Percentiles rank a stretch among this genome's conserved stretches.
phyloP scores from a whole-genome alignment of 1,140 invertebrate species.

The Delia radicum region DNA sequence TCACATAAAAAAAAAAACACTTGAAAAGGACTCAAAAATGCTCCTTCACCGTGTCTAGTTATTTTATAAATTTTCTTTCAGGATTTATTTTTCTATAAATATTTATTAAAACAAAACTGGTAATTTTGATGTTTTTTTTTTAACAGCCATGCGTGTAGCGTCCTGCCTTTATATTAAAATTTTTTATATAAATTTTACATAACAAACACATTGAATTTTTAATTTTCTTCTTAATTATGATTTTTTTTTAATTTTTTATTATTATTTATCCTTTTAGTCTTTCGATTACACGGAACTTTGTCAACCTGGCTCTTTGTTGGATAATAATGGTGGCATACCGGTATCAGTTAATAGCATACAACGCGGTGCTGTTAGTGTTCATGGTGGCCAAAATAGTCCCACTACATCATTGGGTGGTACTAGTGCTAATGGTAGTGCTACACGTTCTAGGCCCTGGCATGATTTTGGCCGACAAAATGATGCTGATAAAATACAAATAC shows the following conservation, averaged over 20 bases:
- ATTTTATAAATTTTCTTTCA: not conserved
- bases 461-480: conserved; percentile 91
- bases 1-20: conserved; percentile 6
- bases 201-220: not conserved
- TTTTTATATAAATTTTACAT: conserved; percentile 2
- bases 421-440: conserved; percentile 58
- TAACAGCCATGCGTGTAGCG: conserved; percentile 16
- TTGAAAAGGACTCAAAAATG: not conserved
- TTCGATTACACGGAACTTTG: conserved; percentile 88
- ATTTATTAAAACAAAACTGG: conserved; percentile 8
- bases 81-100: not conserved
- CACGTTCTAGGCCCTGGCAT: conserved; percentile 82
- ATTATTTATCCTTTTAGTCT: conserved; percentile 61
- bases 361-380: conserved; percentile 48
- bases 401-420: conserved; percentile 59
- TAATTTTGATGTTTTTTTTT: no score
- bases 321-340: conserved; percentile 53
- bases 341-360: conserved; percentile 53
- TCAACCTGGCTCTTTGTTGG: conserved; percentile 60
- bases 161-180: not conserved
- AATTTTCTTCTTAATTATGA: not conserved
- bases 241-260: not conserved
- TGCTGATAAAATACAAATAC: conserved; percentile 94
- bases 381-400: conserved; percentile 62
- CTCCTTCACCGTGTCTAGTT: not conserved